A percentile compares a stretch with the other conserved stretches of the same genome.
Conservation (phyloP, 2,113 vertebrate genomes). For the Odobenus rosmarus region DNA sequence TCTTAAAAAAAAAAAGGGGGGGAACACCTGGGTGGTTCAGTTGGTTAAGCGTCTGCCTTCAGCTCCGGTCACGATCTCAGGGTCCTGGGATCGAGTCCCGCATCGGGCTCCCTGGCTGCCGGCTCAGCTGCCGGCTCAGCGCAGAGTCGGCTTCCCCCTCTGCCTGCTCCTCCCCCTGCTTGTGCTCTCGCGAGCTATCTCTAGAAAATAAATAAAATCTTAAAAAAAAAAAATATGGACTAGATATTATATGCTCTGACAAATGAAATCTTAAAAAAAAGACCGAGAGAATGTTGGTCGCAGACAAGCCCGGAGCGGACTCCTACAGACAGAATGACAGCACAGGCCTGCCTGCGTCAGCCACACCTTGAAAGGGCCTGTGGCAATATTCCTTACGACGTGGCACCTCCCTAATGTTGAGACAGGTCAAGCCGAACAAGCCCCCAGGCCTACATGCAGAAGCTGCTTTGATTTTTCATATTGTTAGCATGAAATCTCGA, state of each 20-base stretch:
- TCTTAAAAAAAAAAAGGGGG: not conserved
- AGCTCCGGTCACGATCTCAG: not conserved
- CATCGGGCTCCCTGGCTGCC: not conserved
- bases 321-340: not conserved
- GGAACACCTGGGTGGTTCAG: not conserved
- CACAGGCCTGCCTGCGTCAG: not conserved
- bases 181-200: too few species aligned
- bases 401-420: not conserved
- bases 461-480: not conserved
- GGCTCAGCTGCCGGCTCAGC: not conserved
- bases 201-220: too few species aligned
- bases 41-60: not conserved
- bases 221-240: too few species aligned
- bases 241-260: not conserved
- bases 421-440: not conserved
- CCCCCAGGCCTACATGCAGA: not conserved
- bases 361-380: not conserved
- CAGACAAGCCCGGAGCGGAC: not conserved
- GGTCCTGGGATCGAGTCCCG: not conserved
- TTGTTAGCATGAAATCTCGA: not conserved
- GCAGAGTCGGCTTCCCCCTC: not conserved
- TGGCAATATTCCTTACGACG: not conserved
- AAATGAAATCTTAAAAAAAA: not conserved
- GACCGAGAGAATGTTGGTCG: not conserved
- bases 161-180: too few species aligned